phyloP scores from a whole-genome alignment of 2,113 vertebrate genomes.

The Hyperopisus bebe region DNA sequence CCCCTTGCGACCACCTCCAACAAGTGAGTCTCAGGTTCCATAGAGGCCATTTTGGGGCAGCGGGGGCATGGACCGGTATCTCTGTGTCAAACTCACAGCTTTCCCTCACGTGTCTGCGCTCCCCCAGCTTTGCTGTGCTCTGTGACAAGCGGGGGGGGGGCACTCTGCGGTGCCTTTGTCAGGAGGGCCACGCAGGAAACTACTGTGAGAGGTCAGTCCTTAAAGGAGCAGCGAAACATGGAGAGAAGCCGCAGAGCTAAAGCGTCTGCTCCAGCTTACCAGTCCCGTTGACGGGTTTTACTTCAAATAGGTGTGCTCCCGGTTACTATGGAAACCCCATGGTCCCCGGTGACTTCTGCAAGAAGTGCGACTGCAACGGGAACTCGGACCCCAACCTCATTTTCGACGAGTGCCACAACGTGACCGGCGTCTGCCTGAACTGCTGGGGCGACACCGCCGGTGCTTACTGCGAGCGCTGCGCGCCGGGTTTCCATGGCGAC shows the following conservation, averaged over 20 bases:
- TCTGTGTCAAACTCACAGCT: not conserved
- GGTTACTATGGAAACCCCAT: slow-evolving; percentile 94
- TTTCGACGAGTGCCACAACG: slow-evolving; percentile 87
- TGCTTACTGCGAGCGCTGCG: slow-evolving; percentile 78
- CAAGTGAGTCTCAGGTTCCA: slow-evolving; percentile 63
- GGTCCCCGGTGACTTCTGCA: slow-evolving; percentile 73
- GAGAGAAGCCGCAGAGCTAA: not conserved
- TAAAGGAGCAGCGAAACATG: not conserved
- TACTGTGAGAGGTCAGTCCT: slow-evolving; percentile 84
- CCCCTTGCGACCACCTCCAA: slow-evolving; percentile 69
- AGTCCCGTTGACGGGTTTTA: not conserved
- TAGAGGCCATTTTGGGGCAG: not conserved
- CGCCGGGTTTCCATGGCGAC: slow-evolving; percentile 81
- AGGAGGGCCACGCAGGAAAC: slow-evolving; percentile 84
- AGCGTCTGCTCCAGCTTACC: not conserved
- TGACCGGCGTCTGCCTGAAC: slow-evolving; percentile 82
- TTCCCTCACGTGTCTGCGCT: slow-evolving; percentile 35
- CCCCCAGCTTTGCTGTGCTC: slow-evolving; percentile 76
- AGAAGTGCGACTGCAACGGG: slow-evolving; percentile 88
- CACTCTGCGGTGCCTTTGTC: slow-evolving; percentile 75
- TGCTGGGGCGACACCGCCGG: slow-evolving; percentile 82
- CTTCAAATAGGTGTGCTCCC: slow-evolving; percentile 74
- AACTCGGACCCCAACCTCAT: slow-evolving; percentile 95
- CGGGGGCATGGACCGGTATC: not conserved
- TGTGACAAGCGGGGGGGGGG: slow-evolving; percentile 71